These are phyloP conservation scores for Pachliopta kotzebuea DNA, from an alignment of 2,888 invertebrate genomes.

Conservation along the genomic window DNA sequence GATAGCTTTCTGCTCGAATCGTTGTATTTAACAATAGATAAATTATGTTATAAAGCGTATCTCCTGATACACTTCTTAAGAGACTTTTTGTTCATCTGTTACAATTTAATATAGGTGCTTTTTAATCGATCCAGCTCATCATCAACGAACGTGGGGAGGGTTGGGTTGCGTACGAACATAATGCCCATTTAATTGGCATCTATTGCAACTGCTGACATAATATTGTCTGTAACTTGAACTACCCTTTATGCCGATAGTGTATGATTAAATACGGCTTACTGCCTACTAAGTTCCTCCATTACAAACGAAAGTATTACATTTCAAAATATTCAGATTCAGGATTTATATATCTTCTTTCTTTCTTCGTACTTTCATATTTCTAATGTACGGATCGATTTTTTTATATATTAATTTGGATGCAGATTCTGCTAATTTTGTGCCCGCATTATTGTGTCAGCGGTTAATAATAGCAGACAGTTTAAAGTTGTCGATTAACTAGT, in stretches of 20 bases:
- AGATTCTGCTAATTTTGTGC: no score
- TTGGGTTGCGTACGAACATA: neutral
- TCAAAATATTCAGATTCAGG: neutral
- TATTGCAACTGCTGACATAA: neutral
- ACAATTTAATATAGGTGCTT: neutral
- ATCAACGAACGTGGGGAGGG: neutral
- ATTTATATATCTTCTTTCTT: no score
- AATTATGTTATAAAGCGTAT: neutral
- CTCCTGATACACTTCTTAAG: no score
- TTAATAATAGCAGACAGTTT: no score
- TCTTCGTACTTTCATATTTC: no score
- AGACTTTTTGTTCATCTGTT: no score
- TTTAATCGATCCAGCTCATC: neutral
- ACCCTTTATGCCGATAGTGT: neutral
- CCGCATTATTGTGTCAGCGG: no score
- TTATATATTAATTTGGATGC: no score
- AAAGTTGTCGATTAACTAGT: no score
- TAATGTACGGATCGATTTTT: no score
- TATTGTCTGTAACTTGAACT: slow-evolving; percentile 1
- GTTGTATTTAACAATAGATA: no score
- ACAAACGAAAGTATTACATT: neutral
- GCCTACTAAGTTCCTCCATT: neutral
- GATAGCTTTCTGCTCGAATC: no score
- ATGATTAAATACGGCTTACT: neutral
- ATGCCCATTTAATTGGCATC: slow-evolving; percentile 8